Base-by-base conservation (phyloP, 2,888 invertebrate species). In the Drosophila kambysellisi region DNA sequence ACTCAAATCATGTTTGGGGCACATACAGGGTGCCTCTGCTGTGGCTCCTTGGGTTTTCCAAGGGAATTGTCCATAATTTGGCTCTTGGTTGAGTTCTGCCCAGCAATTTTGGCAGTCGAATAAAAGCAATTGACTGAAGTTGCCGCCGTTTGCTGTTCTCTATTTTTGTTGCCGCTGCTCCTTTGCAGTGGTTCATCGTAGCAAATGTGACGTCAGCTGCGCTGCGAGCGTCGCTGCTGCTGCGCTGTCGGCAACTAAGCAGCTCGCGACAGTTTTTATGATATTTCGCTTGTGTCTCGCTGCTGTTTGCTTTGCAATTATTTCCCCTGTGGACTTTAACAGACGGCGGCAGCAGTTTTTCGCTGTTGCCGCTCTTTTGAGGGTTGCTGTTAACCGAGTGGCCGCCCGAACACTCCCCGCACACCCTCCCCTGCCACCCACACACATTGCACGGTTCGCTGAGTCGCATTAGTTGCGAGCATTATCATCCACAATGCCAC, bases 301-400 rank as follows among this genome's bases (percentile, higher is more conserved):
- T 66, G 37, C 64, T 70, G 77, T 88, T 88, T 84, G 80, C 51
- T 82, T 77, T 82, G 86, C 90, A 85, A 82, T 86, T 89, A 75
- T 80, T 85, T 89, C 86, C 83, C 82, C 90, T 86, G 63, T 43
- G 46, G 66, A 29, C 29, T 39, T 39, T 62, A 74, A 53, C 72
- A 63, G 74, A 12, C n/a, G 32, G 29, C 62, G n/a, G 57, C 37
- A 29, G 6, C 37, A 29, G 30, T 20, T 52, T 39, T 39, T 61
- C 39, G 30, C 30, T 46, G 54, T 6, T 62, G 54, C 30, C 57
- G 68, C 67, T 58, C 37, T 68, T 50, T 43, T 56, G 75, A 70
- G 78, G 70, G 72, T 81, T 72, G 71, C 83, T 87, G 81, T 73
- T 79, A 67, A 73, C 52, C 48, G 59, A 52, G n/a, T 67, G 33